A percentile compares a stretch with the other conserved stretches of the same genome.
These are phyloP conservation scores for Pachliopta kotzebuea DNA, from an alignment of 2,888 invertebrate genomes.

Conservation along the genomic window DNA sequence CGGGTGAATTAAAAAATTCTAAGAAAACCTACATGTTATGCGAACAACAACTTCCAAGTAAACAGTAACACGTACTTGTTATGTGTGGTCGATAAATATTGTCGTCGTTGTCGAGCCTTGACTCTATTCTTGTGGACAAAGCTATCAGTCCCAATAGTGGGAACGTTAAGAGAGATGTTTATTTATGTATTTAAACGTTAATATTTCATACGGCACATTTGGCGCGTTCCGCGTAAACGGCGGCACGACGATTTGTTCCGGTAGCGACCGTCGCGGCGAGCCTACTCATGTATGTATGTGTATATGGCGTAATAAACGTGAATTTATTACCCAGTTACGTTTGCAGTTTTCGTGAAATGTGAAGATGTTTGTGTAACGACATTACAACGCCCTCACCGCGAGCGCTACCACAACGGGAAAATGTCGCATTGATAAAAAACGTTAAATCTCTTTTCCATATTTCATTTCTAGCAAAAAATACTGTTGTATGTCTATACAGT, in stretches of 20 bases:
- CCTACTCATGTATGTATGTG: slow-evolving; percentile 45
- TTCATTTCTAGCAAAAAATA: not conserved
- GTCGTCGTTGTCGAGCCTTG: too few species aligned
- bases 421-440: slow-evolving; percentile 1
- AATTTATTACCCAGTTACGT: slow-evolving; percentile 76
- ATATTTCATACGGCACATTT: slow-evolving; percentile 65
- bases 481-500: too few species aligned
- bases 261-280: slow-evolving; percentile 61
- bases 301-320: slow-evolving; percentile 75
- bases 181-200: slow-evolving; percentile 42
- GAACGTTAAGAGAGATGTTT: too few species aligned
- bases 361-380: slow-evolving; percentile 64
- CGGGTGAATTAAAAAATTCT: too few species aligned
- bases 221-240: slow-evolving; percentile 55
- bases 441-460: not conserved
- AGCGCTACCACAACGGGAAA: slow-evolving; percentile 22
- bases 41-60: too few species aligned
- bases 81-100: too few species aligned
- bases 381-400: slow-evolving; percentile 58
- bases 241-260: slow-evolving; percentile 65
- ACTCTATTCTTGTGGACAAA: too few species aligned
- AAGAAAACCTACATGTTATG: too few species aligned
- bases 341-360: slow-evolving; percentile 75
- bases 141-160: too few species aligned
- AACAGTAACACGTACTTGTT: too few species aligned